phyloP scores from a whole-genome alignment of 2,113 vertebrate genomes.

The Salvelinus fontinalis region DNA sequence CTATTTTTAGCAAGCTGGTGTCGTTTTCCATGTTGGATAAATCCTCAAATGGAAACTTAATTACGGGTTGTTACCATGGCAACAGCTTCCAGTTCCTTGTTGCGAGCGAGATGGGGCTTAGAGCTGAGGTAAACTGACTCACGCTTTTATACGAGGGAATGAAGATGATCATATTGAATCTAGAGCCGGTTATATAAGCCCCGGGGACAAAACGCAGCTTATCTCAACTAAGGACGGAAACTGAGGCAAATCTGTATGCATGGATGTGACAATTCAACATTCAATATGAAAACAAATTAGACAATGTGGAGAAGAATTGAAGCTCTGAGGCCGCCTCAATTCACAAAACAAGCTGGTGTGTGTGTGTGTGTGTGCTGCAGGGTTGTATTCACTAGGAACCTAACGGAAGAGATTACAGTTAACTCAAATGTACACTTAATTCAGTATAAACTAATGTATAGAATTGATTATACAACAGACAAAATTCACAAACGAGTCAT shows the following conservation, averaged over 20 bases:
- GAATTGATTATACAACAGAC: no score
- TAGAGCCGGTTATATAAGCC: slow-evolving; percentile 15
- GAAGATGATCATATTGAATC: slow-evolving; percentile 23
- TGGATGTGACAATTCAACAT: not conserved
- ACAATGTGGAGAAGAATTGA: not conserved
- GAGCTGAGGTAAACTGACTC: slow-evolving; percentile 9
- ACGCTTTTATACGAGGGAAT: slow-evolving; percentile 8
- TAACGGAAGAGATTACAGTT: no score
- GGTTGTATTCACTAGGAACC: no score
- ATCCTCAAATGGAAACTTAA: no score
- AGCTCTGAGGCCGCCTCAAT: not conserved
- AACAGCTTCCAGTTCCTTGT: not conserved
- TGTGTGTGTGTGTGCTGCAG: no score
- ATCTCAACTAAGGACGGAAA: not conserved
- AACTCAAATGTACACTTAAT: no score
- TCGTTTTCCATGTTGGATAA: not conserved
- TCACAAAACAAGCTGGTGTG: not conserved
- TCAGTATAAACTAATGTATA: no score
- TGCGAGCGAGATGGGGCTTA: not conserved
- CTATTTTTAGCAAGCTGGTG: not conserved
- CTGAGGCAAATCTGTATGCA: slow-evolving; percentile 23
- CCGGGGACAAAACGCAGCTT: slow-evolving; percentile 4
- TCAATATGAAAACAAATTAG: slow-evolving; percentile 24
- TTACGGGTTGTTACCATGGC: not conserved
- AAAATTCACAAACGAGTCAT: no score